Conservation (phyloP, 2,888 invertebrate genomes). For the Idaea aversata region DNA sequence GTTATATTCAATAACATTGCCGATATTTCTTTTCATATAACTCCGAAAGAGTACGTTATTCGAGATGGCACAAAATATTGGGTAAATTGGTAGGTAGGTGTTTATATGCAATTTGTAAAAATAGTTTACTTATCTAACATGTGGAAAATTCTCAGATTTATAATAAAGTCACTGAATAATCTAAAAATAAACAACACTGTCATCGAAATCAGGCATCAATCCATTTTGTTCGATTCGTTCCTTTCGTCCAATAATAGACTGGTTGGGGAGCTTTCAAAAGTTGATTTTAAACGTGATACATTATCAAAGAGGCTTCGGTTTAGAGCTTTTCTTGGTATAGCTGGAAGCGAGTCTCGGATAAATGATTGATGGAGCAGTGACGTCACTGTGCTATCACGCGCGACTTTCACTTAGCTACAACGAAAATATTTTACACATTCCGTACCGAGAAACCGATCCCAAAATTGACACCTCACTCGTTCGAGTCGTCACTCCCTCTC, state of each 20-base stretch:
- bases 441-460: conserved; percentile 38
- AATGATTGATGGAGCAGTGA: conserved; percentile 69
- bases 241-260: conserved; percentile 55
- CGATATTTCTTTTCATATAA: not conserved
- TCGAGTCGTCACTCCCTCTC: conserved; percentile 17
- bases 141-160: not conserved
- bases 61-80: conserved; percentile 9
- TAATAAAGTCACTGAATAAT: conserved; percentile 36
- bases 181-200: conserved; percentile 57
- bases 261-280: conserved; percentile 61
- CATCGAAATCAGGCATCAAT: conserved; percentile 68
- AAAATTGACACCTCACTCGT: conserved; percentile 31
- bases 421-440: conserved; percentile 64
- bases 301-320: conserved; percentile 68
- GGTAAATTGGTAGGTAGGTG: not conserved
- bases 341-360: conserved; percentile 63
- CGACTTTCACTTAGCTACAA: conserved; percentile 61
- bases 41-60: conserved; percentile 8
- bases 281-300: conserved; percentile 73
- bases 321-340: conserved; percentile 73
- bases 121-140: not conserved
- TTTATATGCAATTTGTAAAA: not conserved
- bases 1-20: not conserved
- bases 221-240: conserved; percentile 68
- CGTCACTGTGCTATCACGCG: conserved; percentile 60